Conservation (phyloP, 1,140 invertebrate genomes). For the Campodea augens region DNA sequence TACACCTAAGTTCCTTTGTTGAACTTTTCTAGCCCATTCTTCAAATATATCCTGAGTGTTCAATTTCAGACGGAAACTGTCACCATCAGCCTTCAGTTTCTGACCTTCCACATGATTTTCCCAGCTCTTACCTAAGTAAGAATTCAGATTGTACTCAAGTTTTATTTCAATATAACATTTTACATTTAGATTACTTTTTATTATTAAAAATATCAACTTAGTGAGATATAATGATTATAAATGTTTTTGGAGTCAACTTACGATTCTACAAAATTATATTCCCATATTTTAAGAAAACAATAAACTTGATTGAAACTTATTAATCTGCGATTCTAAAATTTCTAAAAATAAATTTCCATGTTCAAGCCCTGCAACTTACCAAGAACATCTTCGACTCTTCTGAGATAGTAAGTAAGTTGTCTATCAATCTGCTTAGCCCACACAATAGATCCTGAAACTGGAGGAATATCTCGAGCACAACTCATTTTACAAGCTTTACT, state of each 20-base stretch:
- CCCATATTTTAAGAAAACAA: too few species aligned
- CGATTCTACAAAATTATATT: too few species aligned
- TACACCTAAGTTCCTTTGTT: conserved; percentile 82
- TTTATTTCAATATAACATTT: neutral
- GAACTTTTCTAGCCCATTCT: conserved; percentile 89
- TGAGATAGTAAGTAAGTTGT: conserved; percentile 90
- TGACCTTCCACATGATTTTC: conserved; percentile 98
- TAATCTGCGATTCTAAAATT: too few species aligned
- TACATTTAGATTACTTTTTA: conserved; percentile 2
- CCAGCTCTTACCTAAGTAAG: conserved; percentile 96
- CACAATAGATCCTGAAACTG: conserved; percentile 91
- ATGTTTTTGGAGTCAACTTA: too few species aligned
- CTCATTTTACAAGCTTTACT: conserved; percentile 83
- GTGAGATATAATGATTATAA: too few species aligned
- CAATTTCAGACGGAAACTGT: conserved; percentile 87
- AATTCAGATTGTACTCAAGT: too few species aligned
- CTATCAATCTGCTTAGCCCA: conserved; percentile 98
- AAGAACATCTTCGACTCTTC: conserved; percentile 90
- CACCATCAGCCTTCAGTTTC: conserved; percentile 91
- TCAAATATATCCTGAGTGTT: conserved; percentile 95
- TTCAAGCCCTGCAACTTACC: conserved; percentile 30
- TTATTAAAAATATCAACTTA: too few species aligned
- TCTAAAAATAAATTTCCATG: neutral
- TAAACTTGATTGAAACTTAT: too few species aligned
- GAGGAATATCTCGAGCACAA: conserved; percentile 78